Base-by-base conservation (phyloP, 2,797 vertebrate species). In the Alauda arvensis region DNA sequence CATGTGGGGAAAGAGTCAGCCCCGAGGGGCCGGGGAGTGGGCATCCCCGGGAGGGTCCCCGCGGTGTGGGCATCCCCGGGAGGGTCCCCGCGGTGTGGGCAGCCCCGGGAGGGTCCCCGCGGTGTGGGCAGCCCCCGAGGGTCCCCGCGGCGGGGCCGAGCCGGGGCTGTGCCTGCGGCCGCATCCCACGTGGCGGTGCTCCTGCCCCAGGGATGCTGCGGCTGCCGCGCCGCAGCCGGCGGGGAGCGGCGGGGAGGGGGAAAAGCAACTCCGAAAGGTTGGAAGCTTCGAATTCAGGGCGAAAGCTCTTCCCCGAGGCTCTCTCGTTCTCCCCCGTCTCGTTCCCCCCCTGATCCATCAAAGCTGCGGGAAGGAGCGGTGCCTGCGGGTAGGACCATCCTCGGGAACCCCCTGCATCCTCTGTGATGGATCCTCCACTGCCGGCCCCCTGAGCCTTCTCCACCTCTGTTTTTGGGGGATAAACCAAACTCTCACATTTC, bases 171-270 rank as follows among this genome's bases (percentile, higher is more conserved):
- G 93, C 85, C 77, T 93, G 90, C 93, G 21, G 85, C 53, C 72
- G 14, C 79, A 15, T 71, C 93, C 93, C 93, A 14, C 92, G 10
- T 62, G 94, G 77, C 60, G 94, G 93, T 88, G 93, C 93, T 95
- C 86, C 93, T 89, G 94, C 76, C 91, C 83, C 61, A 59, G 88
- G 85, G 83, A 94, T 83, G 81, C 81, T 42, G 81, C 71, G 33
- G 28, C 69, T 43, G 77, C 69, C 43, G 84, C 45, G 67, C 84
- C 37, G 69, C 79, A 9, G 72, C 85, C 7, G 48, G 0, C 12
- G 19, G 39, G 40, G 29, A 59, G 42, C 5, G 51, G 34, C 43
- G 8, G 34, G 8, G 17, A 8, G 10, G 2, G 6, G 14, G 10
- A n/a, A 68, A 68, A 53, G 2, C 62, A 1, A 6, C 43, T 51